Evolutionary conservation across 2,888 invertebrate species (phyloP).

Genomic region (Yponomeuta malinellus): DNA sequence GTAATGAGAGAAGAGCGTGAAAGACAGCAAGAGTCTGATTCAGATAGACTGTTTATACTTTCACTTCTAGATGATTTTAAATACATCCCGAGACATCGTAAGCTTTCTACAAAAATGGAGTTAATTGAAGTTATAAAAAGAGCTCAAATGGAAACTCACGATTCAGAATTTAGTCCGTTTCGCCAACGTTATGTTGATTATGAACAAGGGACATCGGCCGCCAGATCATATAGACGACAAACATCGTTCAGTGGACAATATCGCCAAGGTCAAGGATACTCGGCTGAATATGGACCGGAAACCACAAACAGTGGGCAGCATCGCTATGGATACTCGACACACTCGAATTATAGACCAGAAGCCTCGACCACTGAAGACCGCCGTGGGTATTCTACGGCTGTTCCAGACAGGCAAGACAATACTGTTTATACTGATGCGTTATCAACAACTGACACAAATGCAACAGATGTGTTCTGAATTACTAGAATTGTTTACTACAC

Average conservation of each 20-base stretch:
- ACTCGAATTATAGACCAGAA: conserved; percentile 29
- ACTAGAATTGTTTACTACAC: conserved; percentile 28
- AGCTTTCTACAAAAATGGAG: conserved; percentile 31
- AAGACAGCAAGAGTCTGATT: conserved; percentile 29
- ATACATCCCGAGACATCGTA: conserved; percentile 30
- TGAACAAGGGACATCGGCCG: conserved; percentile 30
- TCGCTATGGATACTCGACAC: conserved; percentile 26
- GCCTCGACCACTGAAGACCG: conserved; percentile 27
- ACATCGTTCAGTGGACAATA: conserved; percentile 29
- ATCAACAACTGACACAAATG: conserved; percentile 31
- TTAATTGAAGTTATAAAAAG: conserved; percentile 32
- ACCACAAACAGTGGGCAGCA: conserved; percentile 28
- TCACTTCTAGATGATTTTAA: conserved; percentile 30
- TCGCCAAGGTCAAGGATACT: conserved; percentile 29
- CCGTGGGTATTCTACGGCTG: conserved; percentile 27
- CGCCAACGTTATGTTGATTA: conserved; percentile 29
- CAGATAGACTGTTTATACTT: conserved; percentile 29
- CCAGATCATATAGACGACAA: conserved; percentile 29
- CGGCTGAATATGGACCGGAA: conserved; percentile 26
- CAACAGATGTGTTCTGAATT: conserved; percentile 31
- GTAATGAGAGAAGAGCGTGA: conserved; percentile 30
- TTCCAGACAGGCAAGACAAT: conserved; percentile 29
- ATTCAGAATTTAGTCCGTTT: conserved; percentile 25
- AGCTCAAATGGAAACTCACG: conserved; percentile 29
- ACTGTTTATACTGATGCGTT: conserved; percentile 28